Evolutionary conservation across 2,888 invertebrate species (phyloP).

Genomic region (Oeneis ivallda): DNA sequence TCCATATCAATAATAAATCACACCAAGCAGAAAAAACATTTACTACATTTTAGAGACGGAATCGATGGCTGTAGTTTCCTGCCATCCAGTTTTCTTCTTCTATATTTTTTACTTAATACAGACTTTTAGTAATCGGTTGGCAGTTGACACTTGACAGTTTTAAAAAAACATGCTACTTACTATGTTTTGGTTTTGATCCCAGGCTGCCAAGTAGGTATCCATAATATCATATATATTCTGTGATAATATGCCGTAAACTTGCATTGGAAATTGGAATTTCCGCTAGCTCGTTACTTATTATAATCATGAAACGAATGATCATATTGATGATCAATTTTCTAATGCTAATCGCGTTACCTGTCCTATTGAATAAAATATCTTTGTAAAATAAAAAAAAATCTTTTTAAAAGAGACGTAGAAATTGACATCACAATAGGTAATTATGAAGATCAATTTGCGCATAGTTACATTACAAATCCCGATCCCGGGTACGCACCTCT

Average conservation of each 20-base stretch:
- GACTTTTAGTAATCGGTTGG: too few species aligned
- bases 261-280: conserved; percentile 2
- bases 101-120: too few species aligned
- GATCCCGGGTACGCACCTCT: too few species aligned
- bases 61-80: background rate
- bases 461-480: too few species aligned
- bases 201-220: background rate
- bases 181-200: conserved; percentile 1
- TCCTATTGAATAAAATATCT: background rate
- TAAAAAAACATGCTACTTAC: background rate
- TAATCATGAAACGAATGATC: background rate
- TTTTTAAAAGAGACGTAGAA: too few species aligned
- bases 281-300: background rate
- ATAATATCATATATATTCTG: too few species aligned
- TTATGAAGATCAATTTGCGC: too few species aligned
- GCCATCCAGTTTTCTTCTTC: too few species aligned
- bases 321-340: background rate
- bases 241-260: background rate
- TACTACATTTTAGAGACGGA: background rate
- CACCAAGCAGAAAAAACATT: background rate
- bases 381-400: too few species aligned
- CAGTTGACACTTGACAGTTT: too few species aligned
- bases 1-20: background rate
- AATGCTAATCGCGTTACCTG: background rate
- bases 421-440: too few species aligned